phyloP scores from a whole-genome alignment of 2,888 invertebrate genomes.

The Auanema sp. region DNA sequence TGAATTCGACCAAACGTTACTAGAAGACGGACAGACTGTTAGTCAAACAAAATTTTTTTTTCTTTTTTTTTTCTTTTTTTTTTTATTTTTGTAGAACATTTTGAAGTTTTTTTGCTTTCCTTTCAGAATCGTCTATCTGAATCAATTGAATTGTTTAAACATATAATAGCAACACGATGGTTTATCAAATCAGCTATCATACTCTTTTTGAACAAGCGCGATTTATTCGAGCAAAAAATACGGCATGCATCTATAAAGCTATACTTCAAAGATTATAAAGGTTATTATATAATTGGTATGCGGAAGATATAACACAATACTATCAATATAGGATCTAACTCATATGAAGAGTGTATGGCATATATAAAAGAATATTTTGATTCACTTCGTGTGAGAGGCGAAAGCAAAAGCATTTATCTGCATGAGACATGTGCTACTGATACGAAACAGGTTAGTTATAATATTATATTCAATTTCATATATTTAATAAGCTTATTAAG shows the following conservation, averaged over 20 bases:
- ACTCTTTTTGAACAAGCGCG: constrained; percentile 44
- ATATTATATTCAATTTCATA: too few relatives aligned
- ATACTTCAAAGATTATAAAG: constrained; percentile 33
- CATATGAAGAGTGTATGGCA: constrained; percentile 21
- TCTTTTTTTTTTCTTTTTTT: too few relatives aligned
- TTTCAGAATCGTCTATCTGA: constrained; percentile 40
- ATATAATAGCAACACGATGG: constrained; percentile 40
- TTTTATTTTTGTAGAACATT: not conserved
- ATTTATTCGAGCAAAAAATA: constrained; percentile 42
- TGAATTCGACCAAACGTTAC: constrained; percentile 41
- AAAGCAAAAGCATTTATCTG: constrained; percentile 29
- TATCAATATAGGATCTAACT: constrained; percentile 25
- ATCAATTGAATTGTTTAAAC: constrained; percentile 34
- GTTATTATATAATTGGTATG: constrained; percentile 11
- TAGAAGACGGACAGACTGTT: constrained; percentile 33
- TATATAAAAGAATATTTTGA: constrained; percentile 29
- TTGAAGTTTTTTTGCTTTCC: too few relatives aligned
- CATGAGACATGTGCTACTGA: constrained; percentile 43
- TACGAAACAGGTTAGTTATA: constrained; percentile 39
- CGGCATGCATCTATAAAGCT: constrained; percentile 26
- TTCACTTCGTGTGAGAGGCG: constrained; percentile 20
- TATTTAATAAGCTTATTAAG: too few relatives aligned
- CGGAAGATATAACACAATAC: not conserved
- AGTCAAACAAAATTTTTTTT: too few relatives aligned
- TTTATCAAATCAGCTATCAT: constrained; percentile 37